Conservation (phyloP, 2,113 vertebrate species). For the Smithornis capensis region DNA sequence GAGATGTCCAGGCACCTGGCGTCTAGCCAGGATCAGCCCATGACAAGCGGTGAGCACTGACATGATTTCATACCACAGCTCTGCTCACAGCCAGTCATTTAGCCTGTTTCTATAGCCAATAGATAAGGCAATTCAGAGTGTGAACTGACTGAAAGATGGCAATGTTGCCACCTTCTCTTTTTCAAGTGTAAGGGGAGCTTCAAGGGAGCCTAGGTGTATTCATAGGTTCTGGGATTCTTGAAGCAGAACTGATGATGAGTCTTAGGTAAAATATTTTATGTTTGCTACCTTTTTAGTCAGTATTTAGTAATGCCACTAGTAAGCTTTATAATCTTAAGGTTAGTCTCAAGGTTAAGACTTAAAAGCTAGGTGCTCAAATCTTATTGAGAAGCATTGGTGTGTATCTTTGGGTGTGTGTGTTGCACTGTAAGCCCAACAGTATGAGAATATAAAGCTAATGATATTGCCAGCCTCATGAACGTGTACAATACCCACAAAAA, state of each 20-base stretch:
- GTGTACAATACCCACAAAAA: not conserved
- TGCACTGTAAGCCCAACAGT: not conserved
- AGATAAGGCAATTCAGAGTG: not conserved
- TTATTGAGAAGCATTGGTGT: not conserved
- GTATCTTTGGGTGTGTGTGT: not conserved
- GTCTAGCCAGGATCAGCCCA: no score
- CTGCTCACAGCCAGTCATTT: not conserved
- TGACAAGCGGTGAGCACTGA: rapidly evolving
- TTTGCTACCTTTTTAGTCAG: not conserved
- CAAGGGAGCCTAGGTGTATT: not conserved
- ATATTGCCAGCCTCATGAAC: not conserved
- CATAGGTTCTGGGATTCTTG: not conserved
- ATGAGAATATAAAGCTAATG: not conserved
- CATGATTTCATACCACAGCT: not conserved
- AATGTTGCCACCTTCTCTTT: not conserved
- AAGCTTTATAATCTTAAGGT: not conserved
- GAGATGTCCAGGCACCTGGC: no score
- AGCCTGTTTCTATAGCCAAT: not conserved
- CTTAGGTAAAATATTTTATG: not conserved
- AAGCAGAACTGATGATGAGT: not conserved
- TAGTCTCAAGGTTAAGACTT: not conserved
- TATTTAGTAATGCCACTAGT: not conserved
- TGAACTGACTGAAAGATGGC: not conserved
- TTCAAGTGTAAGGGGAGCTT: not conserved
- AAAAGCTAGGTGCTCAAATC: not conserved